Evolutionary conservation across 2,113 vertebrate species (phyloP).

Genomic region (Dipodomys merriami): DNA sequence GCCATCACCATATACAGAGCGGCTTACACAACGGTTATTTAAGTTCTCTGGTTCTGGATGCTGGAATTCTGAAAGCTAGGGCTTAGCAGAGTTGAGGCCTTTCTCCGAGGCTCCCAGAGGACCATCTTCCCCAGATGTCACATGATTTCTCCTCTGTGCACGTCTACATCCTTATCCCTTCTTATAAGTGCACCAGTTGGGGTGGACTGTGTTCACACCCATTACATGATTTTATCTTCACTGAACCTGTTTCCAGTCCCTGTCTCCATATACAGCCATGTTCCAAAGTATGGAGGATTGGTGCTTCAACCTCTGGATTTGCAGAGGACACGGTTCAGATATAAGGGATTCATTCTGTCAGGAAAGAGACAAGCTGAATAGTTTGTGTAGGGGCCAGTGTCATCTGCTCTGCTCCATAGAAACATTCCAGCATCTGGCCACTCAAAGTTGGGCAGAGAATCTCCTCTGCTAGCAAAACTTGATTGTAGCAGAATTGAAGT

Average conservation of each 20-base stretch:
- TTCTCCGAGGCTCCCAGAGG: neutral
- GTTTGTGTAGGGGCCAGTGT: neutral
- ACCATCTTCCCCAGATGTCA: neutral
- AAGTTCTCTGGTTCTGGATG: too few relatives aligned
- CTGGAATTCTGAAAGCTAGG: neutral
- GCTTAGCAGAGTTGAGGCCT: neutral
- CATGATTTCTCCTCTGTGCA: accelerated
- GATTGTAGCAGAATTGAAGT: neutral
- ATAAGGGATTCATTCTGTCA: too few relatives aligned
- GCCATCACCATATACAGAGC: neutral
- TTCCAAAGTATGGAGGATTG: neutral
- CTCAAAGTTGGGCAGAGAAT: neutral
- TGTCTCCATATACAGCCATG: neutral
- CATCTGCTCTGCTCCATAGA: neutral
- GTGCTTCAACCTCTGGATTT: neutral
- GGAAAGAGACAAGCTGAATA: neutral
- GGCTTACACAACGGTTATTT: neutral
- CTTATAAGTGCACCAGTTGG: neutral
- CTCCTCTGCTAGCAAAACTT: accelerated
- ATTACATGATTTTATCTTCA: neutral
- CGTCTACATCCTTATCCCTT: neutral
- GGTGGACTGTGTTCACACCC: too few relatives aligned
- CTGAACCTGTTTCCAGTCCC: neutral
- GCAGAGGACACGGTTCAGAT: too few relatives aligned
- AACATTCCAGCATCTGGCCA: neutral